Conservation (phyloP, 1,140 invertebrate species). For the Ooceraea biroi region DNA sequence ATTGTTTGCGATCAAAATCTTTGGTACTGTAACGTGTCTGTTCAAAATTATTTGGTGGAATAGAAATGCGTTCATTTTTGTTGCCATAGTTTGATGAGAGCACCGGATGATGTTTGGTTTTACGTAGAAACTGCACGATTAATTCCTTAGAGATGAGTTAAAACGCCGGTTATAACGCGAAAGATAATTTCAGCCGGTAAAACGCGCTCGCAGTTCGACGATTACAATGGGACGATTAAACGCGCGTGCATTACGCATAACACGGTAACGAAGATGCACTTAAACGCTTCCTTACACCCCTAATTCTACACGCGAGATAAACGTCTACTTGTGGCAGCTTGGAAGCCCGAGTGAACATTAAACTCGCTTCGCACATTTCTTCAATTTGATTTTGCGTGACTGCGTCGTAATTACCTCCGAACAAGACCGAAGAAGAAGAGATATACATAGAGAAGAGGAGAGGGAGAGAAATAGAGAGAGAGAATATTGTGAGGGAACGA, state of each 20-base stretch:
- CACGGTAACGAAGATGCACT: constrained; percentile 44
- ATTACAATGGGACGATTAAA: constrained; percentile 40
- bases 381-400: constrained; percentile 63
- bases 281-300: constrained; percentile 57
- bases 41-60: constrained; percentile 38
- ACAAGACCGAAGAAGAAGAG: constrained; percentile 19
- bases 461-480: background rate
- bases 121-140: background rate
- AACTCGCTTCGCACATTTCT: constrained; percentile 56
- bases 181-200: constrained; percentile 7
- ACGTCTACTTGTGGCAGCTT: constrained; percentile 37
- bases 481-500: background rate
- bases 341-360: constrained; percentile 42
- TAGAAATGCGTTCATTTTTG: background rate
- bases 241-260: constrained; percentile 42
- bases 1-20: constrained; percentile 43
- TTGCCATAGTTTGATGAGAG: background rate
- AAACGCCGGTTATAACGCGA: background rate
- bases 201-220: background rate
- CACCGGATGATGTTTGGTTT: constrained; percentile 3
- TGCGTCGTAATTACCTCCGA: constrained; percentile 55
- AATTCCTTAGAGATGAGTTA: background rate
- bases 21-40: constrained; percentile 37
- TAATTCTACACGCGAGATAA: constrained; percentile 58
- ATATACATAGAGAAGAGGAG: background rate